Conservation (phyloP, 2,888 invertebrate species). For the Tipula lateralis region DNA sequence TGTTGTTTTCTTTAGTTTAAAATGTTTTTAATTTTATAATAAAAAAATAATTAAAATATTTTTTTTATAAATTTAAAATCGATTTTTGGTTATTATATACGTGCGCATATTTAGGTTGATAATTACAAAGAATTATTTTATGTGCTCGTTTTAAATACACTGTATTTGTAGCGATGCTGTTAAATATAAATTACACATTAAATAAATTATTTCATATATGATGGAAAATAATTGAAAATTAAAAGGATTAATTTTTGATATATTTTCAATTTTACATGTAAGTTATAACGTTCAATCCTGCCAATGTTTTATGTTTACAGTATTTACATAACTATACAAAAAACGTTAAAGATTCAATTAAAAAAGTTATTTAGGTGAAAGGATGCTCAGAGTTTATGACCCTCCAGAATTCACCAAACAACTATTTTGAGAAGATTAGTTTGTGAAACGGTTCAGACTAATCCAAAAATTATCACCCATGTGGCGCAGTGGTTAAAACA, state of each 20-base stretch:
- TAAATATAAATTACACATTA: not conserved
- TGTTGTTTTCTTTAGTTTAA: not conserved
- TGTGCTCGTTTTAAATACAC: not conserved
- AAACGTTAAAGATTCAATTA: not conserved
- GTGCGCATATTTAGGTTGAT: not conserved
- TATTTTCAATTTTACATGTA: not conserved
- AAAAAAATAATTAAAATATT: not conserved
- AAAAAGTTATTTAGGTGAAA: no score
- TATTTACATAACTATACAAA: not conserved
- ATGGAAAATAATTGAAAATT: not conserved
- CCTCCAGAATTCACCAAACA: no score
- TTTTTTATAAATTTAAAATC: not conserved
- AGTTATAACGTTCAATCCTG: not conserved
- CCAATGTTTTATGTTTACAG: not conserved
- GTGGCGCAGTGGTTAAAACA: no score
- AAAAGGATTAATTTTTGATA: not conserved
- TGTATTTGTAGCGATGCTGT: not conserved
- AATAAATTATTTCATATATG: not conserved
- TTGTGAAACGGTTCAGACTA: no score
- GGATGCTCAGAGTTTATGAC: no score
- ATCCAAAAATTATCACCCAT: no score
- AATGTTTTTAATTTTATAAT: not conserved
- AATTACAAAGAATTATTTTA: not conserved
- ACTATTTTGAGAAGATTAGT: no score
- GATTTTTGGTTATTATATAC: not conserved